phyloP scores from a whole-genome alignment of 2,888 invertebrate genomes.

The Lasioglossum pauxillum region DNA sequence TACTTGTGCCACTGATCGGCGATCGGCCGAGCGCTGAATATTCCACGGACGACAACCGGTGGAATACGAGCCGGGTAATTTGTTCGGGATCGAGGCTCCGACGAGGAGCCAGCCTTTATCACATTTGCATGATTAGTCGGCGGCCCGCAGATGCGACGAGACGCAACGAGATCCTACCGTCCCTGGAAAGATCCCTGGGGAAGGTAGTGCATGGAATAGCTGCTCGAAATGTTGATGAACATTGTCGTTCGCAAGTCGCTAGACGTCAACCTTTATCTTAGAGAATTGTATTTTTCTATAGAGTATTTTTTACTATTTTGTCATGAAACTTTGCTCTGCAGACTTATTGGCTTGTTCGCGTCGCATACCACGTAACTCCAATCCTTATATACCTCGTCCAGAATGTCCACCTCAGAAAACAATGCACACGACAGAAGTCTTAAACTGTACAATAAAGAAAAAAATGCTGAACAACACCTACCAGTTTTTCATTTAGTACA shows the following conservation, averaged over 20 bases:
- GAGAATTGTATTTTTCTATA: not conserved
- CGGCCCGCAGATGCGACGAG: conserved; percentile 1
- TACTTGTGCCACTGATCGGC: conserved; percentile 52
- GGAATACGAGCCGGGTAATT: conserved; percentile 53
- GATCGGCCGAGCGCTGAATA: conserved; percentile 20
- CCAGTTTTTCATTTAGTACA: not conserved
- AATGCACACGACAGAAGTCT: not conserved
- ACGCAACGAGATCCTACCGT: not conserved
- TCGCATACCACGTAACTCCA: not conserved
- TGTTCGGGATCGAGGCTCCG: conserved; percentile 49
- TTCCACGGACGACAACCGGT: conserved; percentile 38
- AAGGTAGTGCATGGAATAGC: not conserved
- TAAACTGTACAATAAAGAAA: not conserved
- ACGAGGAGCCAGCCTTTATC: conserved; percentile 44
- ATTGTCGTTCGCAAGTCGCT: not conserved
- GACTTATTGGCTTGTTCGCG: not conserved
- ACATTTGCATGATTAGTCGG: conserved; percentile 71
- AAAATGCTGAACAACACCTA: not conserved
- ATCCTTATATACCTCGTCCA: not conserved
- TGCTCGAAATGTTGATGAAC: not conserved
- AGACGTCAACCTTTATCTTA: not conserved
- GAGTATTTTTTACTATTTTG: not conserved
- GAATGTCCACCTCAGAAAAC: not conserved
- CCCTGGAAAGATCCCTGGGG: not conserved
- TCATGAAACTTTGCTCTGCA: not conserved